These are phyloP conservation scores for Neoitamus cyanurus DNA, from an alignment of 2,888 invertebrate genomes.

Conservation along the genomic window DNA sequence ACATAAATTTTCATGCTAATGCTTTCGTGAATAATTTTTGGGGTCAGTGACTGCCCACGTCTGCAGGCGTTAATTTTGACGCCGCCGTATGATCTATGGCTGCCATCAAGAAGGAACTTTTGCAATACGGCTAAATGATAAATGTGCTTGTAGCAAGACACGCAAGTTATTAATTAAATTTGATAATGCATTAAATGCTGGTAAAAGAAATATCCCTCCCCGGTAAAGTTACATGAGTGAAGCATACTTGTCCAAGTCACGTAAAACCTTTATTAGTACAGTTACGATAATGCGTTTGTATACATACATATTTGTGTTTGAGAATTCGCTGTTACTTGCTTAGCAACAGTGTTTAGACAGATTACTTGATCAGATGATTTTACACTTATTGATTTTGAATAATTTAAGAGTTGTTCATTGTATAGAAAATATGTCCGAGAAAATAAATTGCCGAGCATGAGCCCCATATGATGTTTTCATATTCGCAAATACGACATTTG, in stretches of 20 bases:
- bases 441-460: too few relatives aligned
- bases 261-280: neutral
- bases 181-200: neutral
- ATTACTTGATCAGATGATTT: neutral
- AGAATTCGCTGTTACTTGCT: neutral
- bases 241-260: neutral
- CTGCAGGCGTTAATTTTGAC: neutral
- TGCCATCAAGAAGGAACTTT: neutral
- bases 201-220: neutral
- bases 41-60: slow-evolving; percentile 3
- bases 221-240: neutral
- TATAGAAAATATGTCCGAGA: too few relatives aligned
- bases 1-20: neutral
- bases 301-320: too few relatives aligned
- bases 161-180: slow-evolving; percentile 12
- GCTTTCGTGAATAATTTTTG: neutral
- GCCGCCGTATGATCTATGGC: neutral
- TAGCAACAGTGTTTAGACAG: neutral
- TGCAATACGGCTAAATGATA: neutral
- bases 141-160: neutral
- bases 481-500: too few relatives aligned
- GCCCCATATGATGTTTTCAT: too few relatives aligned
- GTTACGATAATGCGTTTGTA: neutral
- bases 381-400: neutral
- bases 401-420: too few relatives aligned